phyloP scores from a whole-genome alignment of 1,140 invertebrate species.

The Caerostris darwini region DNA sequence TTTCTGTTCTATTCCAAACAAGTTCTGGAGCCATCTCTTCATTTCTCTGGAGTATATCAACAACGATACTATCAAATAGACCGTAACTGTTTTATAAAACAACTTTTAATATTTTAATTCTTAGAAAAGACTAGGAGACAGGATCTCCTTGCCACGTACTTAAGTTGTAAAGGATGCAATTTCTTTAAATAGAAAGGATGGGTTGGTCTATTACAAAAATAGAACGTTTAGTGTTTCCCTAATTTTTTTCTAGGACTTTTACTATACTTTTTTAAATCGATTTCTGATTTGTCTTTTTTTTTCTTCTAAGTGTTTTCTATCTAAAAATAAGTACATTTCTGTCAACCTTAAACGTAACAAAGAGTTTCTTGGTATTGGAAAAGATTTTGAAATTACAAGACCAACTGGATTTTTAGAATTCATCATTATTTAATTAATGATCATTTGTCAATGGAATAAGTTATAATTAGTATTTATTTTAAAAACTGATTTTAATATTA shows the following conservation, averaged over 20 bases:
- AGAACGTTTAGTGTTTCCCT: neutral
- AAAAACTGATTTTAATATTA: too few species aligned
- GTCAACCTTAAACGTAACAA: too few species aligned
- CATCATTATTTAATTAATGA: too few species aligned
- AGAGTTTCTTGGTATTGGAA: too few species aligned
- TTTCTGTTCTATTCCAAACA: neutral
- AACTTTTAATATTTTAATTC: constrained; percentile 4
- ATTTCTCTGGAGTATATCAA: neutral
- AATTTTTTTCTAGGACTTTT: neutral
- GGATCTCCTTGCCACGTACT: neutral
- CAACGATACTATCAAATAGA: neutral
- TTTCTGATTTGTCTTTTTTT: neutral
- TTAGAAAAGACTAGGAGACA: neutral
- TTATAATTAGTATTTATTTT: too few species aligned
- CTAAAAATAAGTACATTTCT: too few species aligned
- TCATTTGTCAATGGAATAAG: too few species aligned
- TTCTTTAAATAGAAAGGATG: neutral
- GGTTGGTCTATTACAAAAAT: neutral
- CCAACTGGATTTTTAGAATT: too few species aligned
- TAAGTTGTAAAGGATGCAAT: neutral
- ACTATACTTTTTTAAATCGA: neutral
- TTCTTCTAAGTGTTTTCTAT: too few species aligned
- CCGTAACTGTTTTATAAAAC: neutral
- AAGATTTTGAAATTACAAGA: too few species aligned
- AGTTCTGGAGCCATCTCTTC: neutral